Percentiles rank a stretch among this genome's conserved stretches.
Conservation (phyloP, 2,888 invertebrate species). For the Melieria omissa region DNA sequence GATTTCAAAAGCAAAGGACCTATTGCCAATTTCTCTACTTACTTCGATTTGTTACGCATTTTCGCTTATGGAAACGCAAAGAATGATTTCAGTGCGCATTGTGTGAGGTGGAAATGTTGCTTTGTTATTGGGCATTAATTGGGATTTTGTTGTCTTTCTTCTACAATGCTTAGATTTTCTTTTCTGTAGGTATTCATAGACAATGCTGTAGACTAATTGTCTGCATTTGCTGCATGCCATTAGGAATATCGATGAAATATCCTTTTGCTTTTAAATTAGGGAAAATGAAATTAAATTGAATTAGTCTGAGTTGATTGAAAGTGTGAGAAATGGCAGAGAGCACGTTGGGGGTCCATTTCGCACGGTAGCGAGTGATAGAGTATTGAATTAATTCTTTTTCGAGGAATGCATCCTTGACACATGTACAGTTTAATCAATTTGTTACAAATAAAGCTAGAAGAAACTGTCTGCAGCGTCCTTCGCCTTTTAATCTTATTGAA, state of each 20-base stretch:
- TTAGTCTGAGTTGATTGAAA: too few relatives aligned
- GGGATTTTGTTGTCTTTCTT: background rate
- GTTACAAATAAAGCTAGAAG: too few relatives aligned
- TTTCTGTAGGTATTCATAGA: background rate
- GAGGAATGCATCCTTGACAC: too few relatives aligned
- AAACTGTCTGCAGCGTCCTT: too few relatives aligned
- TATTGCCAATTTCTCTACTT: conserved; percentile 52
- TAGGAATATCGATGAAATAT: conserved; percentile 36
- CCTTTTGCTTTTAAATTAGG: background rate
- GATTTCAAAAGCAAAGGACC: conserved; percentile 38
- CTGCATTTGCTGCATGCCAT: conserved; percentile 49
- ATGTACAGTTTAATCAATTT: too few relatives aligned
- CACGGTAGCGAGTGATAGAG: too few relatives aligned
- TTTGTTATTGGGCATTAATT: conserved; percentile 12
- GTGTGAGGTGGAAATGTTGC: background rate
- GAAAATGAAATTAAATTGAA: too few relatives aligned
- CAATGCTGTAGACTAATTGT: conserved; percentile 39
- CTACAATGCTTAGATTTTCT: too few relatives aligned
- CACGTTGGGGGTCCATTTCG: too few relatives aligned
- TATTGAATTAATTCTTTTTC: too few relatives aligned
- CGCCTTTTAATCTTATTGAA: too few relatives aligned
- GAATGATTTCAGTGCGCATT: conserved; percentile 4
- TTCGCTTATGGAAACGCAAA: background rate
- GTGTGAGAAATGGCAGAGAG: too few relatives aligned
- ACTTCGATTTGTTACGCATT: conserved; percentile 50